These are phyloP conservation scores for Bufo bufo DNA, from an alignment of 2,113 vertebrate genomes.

Conservation along the genomic window DNA sequence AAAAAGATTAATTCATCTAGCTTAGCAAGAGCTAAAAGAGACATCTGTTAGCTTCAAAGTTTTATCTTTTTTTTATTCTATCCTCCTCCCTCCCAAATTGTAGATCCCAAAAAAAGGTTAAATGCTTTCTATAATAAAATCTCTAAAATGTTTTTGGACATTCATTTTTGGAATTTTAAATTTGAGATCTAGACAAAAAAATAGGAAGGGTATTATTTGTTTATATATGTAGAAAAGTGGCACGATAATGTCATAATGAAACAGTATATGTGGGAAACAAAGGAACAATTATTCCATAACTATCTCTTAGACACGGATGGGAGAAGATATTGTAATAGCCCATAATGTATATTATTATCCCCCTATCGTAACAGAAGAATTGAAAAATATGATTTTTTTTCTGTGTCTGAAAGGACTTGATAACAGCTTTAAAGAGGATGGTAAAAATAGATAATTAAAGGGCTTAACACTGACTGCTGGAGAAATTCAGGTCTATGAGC, in stretches of 20 bases:
- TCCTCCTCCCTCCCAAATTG: not conserved
- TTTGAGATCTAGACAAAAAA: not conserved
- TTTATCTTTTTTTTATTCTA: slow-evolving; percentile 33
- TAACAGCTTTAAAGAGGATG: slow-evolving; percentile 12
- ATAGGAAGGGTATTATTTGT: not conserved
- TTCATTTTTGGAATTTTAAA: not conserved
- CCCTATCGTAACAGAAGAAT: not conserved
- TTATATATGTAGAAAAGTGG: not conserved
- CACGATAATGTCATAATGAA: not conserved
- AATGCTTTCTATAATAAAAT: slow-evolving; percentile 59
- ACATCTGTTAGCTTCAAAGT: slow-evolving; percentile 57
- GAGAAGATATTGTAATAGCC: not conserved
- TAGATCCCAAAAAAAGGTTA: slow-evolving; percentile 51
- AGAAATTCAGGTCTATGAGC: not conserved
- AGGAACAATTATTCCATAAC: slow-evolving; percentile 24
- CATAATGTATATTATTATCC: slow-evolving; percentile 41
- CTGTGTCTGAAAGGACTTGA: not conserved
- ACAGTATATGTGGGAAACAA: not conserved
- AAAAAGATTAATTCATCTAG: slow-evolving; percentile 58
- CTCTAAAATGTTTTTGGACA: slow-evolving; percentile 60
- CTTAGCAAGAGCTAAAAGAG: slow-evolving; percentile 55
- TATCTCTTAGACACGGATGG: slow-evolving; percentile 24
- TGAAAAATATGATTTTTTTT: slow-evolving; percentile 14
- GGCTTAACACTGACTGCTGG: not conserved
- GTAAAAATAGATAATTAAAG: not conserved